Evolutionary conservation across 2,797 vertebrate genomes (phyloP), one percentile per base, ranked within the genome.

Genomic region (Pygocentrus nattereri): DNA sequence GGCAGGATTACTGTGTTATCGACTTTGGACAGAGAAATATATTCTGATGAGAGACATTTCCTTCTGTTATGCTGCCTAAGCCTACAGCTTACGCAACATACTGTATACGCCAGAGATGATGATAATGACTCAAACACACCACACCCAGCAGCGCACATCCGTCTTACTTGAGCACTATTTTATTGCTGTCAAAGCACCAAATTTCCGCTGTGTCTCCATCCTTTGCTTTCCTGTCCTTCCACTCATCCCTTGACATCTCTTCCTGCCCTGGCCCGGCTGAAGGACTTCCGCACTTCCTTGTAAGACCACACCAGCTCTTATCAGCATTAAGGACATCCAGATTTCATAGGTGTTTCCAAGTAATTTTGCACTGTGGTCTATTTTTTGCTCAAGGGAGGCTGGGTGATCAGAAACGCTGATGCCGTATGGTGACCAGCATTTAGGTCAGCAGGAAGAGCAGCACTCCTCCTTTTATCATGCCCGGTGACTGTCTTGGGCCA

Each of bases 181-280:
- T 83, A 78, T 2, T 83, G 86, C 83, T 85, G 81, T 76, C 72
- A 73, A 54, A 81, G 74, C 75, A 67, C 47, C 54, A 70, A 27
- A 67, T 70, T 76, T 69, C 19, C 74, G 1, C 76, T 77, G 79
- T 64, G n/a, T 64, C 61, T 25, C 75, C 49, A 3, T 77, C 67
- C 49, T 58, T 41, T 18, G 30, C 67, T 68, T 59, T 78, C 50
- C 83, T 83, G 61, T 58, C 70, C 58, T 78, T 74, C 71, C n/a
- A 54, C 58, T 82, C 82, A 78, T 85, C 83, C 78, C 74, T 61
- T 83, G 76, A 83, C 73, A 59, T 44, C 2, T 64, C 67, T 81
- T 83, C 76, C 76, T 79, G 81, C 76, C 80, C n/a, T 47, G 47
- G 56, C 68, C 56, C 81, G 19, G 50, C 78, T 58, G 64, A 47